phyloP scores from a whole-genome alignment of 2,113 vertebrate species.

The Xiphophorus hellerii region DNA sequence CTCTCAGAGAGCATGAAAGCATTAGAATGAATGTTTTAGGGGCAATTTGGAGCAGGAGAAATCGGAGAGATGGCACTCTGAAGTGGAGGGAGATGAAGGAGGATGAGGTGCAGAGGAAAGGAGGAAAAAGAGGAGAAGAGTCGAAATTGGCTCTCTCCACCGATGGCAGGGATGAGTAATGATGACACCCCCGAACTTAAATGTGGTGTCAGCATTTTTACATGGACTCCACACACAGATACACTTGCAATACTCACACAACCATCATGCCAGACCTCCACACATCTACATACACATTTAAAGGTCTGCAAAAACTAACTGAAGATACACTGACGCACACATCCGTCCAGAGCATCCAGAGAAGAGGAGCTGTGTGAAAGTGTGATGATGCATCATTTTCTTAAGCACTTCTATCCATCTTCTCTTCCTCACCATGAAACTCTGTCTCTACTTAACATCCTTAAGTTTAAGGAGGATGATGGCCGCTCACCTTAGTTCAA shows the following conservation, averaged over 20 bases:
- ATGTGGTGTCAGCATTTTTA: constrained; percentile 54
- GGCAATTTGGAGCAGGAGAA: constrained; percentile 14
- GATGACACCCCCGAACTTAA: constrained; percentile 42
- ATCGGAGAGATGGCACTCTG: constrained; percentile 41
- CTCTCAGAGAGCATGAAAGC: constrained; percentile 39
- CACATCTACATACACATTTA: constrained; percentile 19
- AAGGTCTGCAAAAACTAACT: constrained; percentile 40
- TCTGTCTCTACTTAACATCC: constrained; percentile 20
- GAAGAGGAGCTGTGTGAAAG: constrained; percentile 48
- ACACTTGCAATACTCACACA: constrained; percentile 12
- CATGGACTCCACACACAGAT: constrained; percentile 14
- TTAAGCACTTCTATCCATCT: constrained; percentile 71
- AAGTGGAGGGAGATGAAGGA: constrained; percentile 25
- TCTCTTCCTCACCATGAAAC: constrained; percentile 29
- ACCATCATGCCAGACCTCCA: constrained; percentile 6
- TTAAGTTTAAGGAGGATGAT: constrained; percentile 16
- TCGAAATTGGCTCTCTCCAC: constrained; percentile 50
- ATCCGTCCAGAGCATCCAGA: constrained; percentile 33
- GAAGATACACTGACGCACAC: constrained; percentile 16
- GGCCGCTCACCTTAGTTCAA: constrained; percentile 13
- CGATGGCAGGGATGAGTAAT: constrained; percentile 60
- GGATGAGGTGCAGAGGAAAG: constrained; percentile 36
- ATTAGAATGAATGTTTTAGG: constrained; percentile 33
- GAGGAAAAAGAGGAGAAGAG: constrained; percentile 32
- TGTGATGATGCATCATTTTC: constrained; percentile 72